A percentile compares a stretch with the other conserved stretches of the same genome.
phyloP scores from a whole-genome alignment of 2,113 vertebrate species.

The Misgurnus mizolepis region DNA sequence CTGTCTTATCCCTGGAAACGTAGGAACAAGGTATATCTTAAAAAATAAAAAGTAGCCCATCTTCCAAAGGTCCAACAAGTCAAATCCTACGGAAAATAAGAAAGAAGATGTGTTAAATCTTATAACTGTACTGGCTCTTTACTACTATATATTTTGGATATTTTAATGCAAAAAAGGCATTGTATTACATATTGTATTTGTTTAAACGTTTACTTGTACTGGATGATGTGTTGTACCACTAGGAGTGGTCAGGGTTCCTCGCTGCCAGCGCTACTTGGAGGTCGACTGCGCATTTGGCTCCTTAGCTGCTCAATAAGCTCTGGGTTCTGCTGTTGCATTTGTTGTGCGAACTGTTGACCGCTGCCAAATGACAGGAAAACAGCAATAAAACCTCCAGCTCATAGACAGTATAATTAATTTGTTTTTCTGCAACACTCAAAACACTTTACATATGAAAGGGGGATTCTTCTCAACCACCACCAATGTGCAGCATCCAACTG shows the following conservation, averaged over 20 bases:
- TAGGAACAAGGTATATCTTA: conserved; percentile 54
- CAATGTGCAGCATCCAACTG: neutral
- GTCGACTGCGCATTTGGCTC: conserved; percentile 89
- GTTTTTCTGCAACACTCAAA: too few relatives aligned
- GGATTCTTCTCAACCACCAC: too few relatives aligned
- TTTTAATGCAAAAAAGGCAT: too few relatives aligned
- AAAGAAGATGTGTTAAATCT: neutral
- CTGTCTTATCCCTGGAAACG: conserved; percentile 61
- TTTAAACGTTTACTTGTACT: neutral
- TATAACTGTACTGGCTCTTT: neutral
- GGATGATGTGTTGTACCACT: conserved; percentile 28
- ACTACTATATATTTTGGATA: too few relatives aligned
- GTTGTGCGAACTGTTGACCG: conserved; percentile 95
- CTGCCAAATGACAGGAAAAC: conserved; percentile 61
- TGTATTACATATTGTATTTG: too few relatives aligned
- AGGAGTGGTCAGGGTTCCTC: conserved; percentile 80
- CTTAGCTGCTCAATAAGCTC: conserved; percentile 93
- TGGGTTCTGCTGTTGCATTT: conserved; percentile 97
- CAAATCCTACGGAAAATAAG: neutral
- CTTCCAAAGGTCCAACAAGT: conserved; percentile 21
- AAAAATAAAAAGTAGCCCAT: conserved; percentile 45
- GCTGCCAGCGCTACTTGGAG: conserved; percentile 84
- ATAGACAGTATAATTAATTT: too few relatives aligned
- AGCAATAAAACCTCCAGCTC: neutral
- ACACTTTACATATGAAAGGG: too few relatives aligned